Percentiles rank a stretch among this genome's conserved stretches.
Conservation (phyloP, 53 echinoderm and acorn worm species). For the Arbacia lixula region DNA sequence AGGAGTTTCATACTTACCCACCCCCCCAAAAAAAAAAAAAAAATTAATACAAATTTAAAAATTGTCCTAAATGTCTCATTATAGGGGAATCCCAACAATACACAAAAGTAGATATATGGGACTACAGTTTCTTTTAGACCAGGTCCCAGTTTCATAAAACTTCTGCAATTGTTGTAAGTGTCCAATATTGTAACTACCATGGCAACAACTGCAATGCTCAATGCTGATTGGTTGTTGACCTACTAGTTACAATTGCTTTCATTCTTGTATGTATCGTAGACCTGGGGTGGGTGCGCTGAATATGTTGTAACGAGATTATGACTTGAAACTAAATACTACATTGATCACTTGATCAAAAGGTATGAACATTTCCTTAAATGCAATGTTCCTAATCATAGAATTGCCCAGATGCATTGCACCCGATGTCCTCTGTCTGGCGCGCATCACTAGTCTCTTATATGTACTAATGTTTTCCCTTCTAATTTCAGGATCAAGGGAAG, state of each 20-base stretch:
- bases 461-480: constrained; percentile 13
- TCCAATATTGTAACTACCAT: neutral
- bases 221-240: neutral
- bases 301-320: neutral
- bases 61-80: neutral
- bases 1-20: neutral
- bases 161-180: neutral
- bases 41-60: neutral
- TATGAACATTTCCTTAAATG: neutral
- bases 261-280: neutral
- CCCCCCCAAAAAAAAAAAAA: neutral
- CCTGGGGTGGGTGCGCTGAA: neutral
- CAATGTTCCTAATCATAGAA: neutral
- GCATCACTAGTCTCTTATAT: constrained; percentile 31
- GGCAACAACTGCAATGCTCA: neutral
- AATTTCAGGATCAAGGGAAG: constrained; percentile 51
- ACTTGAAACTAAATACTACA: neutral
- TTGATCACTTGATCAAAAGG: neutral
- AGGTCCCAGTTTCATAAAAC: neutral
- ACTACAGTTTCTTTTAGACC: neutral
- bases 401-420: neutral
- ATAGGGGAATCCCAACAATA: neutral
- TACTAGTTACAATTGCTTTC: neutral
- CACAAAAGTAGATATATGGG: neutral
- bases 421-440: neutral